Base-by-base conservation (phyloP, 2,888 invertebrate species). In the Agonopterix heracliana region DNA sequence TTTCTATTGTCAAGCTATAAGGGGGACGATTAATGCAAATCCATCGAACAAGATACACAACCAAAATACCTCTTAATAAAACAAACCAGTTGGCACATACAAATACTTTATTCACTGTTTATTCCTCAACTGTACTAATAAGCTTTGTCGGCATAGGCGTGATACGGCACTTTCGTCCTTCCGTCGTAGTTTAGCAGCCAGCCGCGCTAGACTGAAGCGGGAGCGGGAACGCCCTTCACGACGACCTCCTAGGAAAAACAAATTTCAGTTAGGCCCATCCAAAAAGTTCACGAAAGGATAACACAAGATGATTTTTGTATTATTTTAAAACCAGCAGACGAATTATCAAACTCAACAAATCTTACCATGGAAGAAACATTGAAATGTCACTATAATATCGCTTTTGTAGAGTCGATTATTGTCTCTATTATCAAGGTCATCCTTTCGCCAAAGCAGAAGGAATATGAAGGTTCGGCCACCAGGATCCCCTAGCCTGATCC, bases 111-210 rank as follows among this genome's bases (percentile, higher is more conserved):
- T 56, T 78, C 61, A 81, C 52, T 74, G 79, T 57, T 82, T 80
- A 57, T 85, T 82, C 26, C 78, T 69, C 40, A 89, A 63, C 52
- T 89, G 89, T 8, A 95, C 93, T 3, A 94, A 79, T 3, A 95
- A 78, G 64, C 94, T 95, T 71, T 95, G 95, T 1, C 95, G 87
- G 59, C 95, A 95, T 3, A 95, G 84, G 2, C 91, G 89, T 0
- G 94, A 91, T 0, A 95, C 90, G 0, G 93, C 92, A 49, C 92
- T 91, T 63, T 91, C 83, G 50, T 85, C 84, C 12, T 73, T 75
- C 2, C 84, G 75, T 0, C 86, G 71, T 14, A 86, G 64, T 51
- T 76, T 78, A 1, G 87, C 85, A 0, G 88, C 81, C 1, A 87
- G 64, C 0, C 86, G 79, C 8, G 89, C 82, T 36, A 89, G 68